phyloP scores from a whole-genome alignment of 2,797 vertebrate species.

The Chaenodraco wilsoni region DNA sequence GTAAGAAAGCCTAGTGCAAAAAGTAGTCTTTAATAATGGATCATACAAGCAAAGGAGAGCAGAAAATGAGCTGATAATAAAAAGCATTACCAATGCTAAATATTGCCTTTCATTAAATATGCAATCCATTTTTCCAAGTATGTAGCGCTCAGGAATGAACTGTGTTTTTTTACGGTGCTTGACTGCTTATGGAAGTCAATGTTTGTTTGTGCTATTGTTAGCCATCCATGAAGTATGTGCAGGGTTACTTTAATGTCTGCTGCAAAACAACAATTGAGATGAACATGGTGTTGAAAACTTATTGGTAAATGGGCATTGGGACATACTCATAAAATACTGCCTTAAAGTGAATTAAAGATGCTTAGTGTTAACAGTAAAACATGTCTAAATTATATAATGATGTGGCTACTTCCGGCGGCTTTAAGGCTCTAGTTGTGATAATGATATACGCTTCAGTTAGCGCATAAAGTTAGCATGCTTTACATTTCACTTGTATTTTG shows the following conservation, averaged over 20 bases:
- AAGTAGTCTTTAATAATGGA: slow-evolving; percentile 24
- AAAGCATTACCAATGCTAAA: slow-evolving; percentile 5
- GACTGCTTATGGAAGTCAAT: background rate
- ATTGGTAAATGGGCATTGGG: background rate
- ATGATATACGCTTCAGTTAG: background rate
- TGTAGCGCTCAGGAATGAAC: background rate
- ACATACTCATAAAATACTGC: background rate
- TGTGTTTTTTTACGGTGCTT: background rate
- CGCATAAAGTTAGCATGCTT: background rate
- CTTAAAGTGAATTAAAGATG: background rate
- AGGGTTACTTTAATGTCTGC: slow-evolving; percentile 5
- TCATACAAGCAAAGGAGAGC: slow-evolving; percentile 5
- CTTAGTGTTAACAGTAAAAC: background rate
- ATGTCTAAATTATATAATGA: background rate
- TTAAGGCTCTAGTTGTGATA: background rate
- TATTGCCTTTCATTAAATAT: slow-evolving; percentile 8
- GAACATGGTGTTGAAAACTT: background rate
- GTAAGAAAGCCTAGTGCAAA: slow-evolving; percentile 7
- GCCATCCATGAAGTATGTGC: background rate
- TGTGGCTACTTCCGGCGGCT: background rate
- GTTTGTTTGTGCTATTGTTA: background rate
- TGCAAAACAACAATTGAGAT: slow-evolving; percentile 20
- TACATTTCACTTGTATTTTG: background rate
- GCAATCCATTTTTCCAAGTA: background rate
- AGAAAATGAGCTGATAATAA: slow-evolving; percentile 34